A percentile compares a stretch with the other conserved stretches of the same genome.
phyloP scores from a whole-genome alignment of 2,797 vertebrate species.

The Eurystomus glaucurus region DNA sequence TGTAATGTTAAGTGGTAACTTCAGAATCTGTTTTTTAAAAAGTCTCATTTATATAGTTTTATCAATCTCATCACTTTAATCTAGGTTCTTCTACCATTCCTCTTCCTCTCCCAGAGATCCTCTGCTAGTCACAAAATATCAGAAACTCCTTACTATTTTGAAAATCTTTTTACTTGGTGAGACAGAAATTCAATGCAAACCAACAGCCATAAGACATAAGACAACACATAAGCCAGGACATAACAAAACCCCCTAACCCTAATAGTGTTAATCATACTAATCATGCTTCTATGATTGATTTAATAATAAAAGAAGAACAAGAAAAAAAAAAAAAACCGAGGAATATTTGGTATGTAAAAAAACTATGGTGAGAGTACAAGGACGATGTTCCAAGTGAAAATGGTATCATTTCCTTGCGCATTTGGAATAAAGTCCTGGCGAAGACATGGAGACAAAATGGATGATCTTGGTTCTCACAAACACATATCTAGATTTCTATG shows the following conservation, averaged over 20 bases:
- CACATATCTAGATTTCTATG: not conserved
- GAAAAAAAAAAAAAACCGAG: not conserved
- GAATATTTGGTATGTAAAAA: not conserved
- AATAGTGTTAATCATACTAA: not conserved
- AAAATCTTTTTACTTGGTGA: not conserved
- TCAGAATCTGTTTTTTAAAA: not conserved
- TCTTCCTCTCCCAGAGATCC: not conserved
- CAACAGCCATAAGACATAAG: not conserved
- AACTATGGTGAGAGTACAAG: not conserved
- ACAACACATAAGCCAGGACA: no score
- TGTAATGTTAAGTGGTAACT: not conserved
- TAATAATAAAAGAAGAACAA: not conserved
- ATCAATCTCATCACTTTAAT: not conserved
- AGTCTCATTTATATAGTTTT: not conserved
- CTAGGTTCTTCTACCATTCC: not conserved
- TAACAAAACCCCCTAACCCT: not conserved
- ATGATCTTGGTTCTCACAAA: not conserved
- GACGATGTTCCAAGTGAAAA: not conserved
- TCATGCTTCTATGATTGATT: not conserved
- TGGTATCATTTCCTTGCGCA: rapidly evolving
- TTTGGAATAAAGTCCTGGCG: not conserved
- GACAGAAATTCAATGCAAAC: not conserved
- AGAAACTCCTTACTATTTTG: not conserved
- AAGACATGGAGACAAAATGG: not conserved
- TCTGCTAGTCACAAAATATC: not conserved